These are phyloP conservation scores for Dolichoris vasculosae DNA, from an alignment of 1,140 invertebrate species.

Conservation along the genomic window DNA sequence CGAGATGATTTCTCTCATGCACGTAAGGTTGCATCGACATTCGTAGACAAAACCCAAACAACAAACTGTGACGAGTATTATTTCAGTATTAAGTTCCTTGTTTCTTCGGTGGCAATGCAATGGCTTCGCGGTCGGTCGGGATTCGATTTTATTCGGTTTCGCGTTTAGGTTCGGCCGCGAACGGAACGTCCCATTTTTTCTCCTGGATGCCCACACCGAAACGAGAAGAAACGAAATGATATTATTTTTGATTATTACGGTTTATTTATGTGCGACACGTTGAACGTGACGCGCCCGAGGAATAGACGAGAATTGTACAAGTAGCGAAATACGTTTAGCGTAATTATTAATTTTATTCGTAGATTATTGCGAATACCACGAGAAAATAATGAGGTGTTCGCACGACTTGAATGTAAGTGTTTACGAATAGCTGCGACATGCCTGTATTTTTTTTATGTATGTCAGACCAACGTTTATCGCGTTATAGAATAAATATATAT, in stretches of 20 bases:
- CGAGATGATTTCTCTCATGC: background rate
- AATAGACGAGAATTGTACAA: background rate
- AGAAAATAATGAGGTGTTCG: constrained; percentile 35
- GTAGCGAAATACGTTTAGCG: constrained; percentile 15
- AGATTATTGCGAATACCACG: background rate
- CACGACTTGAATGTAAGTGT: constrained; percentile 41
- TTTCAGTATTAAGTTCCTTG: constrained; percentile 51
- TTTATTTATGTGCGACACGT: constrained; percentile 55
- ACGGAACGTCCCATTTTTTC: background rate
- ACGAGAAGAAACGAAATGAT: background rate
- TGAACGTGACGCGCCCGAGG: constrained; percentile 53
- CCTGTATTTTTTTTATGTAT: constrained; percentile 51
- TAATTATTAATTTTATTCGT: constrained; percentile 42
- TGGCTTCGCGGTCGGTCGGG: constrained; percentile 15
- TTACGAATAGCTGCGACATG: constrained; percentile 48
- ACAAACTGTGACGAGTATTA: constrained; percentile 49
- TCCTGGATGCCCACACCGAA: background rate
- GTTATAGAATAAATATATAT: constrained; percentile 42
- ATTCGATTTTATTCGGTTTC: constrained; percentile 45
- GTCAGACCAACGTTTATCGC: constrained; percentile 47
- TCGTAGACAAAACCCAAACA: background rate
- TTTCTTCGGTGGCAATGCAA: constrained; percentile 38
- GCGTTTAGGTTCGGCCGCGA: constrained; percentile 4
- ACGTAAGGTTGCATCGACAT: background rate
- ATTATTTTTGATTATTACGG: constrained; percentile 36